Conservation (phyloP, 2,113 vertebrate genomes). For the Callithrix jacchus region DNA sequence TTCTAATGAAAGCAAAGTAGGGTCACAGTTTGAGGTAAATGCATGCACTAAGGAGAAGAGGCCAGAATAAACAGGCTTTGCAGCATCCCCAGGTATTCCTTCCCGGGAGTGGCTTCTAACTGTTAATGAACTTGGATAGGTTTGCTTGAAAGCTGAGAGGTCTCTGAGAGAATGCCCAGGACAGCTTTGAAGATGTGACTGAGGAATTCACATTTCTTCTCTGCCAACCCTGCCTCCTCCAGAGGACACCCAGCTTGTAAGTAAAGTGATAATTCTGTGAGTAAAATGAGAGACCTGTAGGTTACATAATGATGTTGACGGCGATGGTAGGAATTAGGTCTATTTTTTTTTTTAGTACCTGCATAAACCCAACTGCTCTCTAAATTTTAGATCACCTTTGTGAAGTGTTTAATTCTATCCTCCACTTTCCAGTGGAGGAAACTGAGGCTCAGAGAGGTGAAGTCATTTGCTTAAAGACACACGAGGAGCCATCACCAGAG, state of each 20-base stretch:
- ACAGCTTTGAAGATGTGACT: neutral
- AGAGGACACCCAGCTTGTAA: neutral
- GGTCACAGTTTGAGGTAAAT: neutral
- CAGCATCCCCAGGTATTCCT: neutral
- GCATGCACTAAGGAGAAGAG: neutral
- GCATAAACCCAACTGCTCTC: neutral
- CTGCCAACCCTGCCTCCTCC: neutral
- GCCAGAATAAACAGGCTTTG: neutral
- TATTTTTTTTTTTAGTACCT: neutral
- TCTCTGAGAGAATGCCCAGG: neutral
- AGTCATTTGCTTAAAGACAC: neutral
- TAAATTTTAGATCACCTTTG: neutral
- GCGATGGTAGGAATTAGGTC: neutral
- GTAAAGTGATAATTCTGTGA: neutral
- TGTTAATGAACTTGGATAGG: neutral
- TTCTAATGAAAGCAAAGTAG: neutral
- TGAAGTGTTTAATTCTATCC: neutral
- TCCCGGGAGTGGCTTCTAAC: neutral
- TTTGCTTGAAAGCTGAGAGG: neutral
- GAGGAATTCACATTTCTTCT: neutral
- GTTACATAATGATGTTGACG: neutral
- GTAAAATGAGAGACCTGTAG: neutral
- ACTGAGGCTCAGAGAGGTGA: conserved; percentile 19
- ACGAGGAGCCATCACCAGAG: neutral
- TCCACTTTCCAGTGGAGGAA: neutral